Evolutionary conservation across 2,113 vertebrate genomes (phyloP).

Genomic region (Hirundichthys speculiger): DNA sequence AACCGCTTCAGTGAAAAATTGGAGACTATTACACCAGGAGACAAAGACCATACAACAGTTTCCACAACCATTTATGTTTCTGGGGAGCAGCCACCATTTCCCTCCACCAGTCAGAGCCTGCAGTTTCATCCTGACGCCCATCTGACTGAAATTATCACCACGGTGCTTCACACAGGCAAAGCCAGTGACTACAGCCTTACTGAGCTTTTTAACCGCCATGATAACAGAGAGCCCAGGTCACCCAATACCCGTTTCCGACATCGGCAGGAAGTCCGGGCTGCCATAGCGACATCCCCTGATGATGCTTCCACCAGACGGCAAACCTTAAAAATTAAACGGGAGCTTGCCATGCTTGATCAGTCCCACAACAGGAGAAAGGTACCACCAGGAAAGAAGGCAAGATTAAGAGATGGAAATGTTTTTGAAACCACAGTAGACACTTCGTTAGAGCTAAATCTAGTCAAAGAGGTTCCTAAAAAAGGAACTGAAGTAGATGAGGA

Average conservation of each 20-base stretch:
- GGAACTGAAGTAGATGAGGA: background rate
- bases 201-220: slow-evolving; percentile 87
- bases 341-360: slow-evolving; percentile 86
- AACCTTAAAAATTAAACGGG: slow-evolving; percentile 88
- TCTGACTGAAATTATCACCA: slow-evolving; percentile 90
- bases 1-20: slow-evolving; percentile 91
- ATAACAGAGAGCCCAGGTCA: slow-evolving; percentile 86
- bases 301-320: slow-evolving; percentile 84
- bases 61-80: slow-evolving; percentile 41
- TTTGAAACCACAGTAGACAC: slow-evolving; percentile 39
- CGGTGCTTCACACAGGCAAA: slow-evolving; percentile 84
- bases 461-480: slow-evolving; percentile 35
- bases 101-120: slow-evolving; percentile 74
- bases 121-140: slow-evolving; percentile 82
- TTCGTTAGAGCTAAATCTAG: slow-evolving; percentile 45
- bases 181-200: slow-evolving; percentile 90
- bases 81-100: slow-evolving; percentile 73
- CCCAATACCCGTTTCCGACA: slow-evolving; percentile 90
- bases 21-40: slow-evolving; percentile 88
- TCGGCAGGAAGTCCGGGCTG: slow-evolving; percentile 85
- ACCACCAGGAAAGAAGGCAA: slow-evolving; percentile 76
- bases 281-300: slow-evolving; percentile 82
- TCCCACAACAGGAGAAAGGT: slow-evolving; percentile 78
- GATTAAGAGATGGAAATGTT: slow-evolving; percentile 63
- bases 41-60: slow-evolving; percentile 76